A percentile compares a stretch with the other conserved stretches of the same genome.
These are phyloP conservation scores for Poecilus cupreus DNA, from an alignment of 2,888 invertebrate genomes.

Conservation along the genomic window DNA sequence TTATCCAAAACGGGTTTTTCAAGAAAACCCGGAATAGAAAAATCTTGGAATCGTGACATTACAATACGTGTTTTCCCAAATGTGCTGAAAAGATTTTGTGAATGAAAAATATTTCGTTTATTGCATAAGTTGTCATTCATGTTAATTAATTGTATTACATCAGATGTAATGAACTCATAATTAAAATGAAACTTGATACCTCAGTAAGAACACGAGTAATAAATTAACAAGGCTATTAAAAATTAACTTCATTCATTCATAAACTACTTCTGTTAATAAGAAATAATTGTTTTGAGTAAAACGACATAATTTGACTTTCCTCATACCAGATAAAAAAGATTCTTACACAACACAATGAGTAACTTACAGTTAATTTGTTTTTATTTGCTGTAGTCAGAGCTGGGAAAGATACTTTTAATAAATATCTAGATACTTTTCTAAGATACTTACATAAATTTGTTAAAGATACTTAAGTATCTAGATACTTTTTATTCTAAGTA, in stretches of 20 bases:
- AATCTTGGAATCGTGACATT: neutral
- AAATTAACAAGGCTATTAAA: neutral
- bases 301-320: neutral
- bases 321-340: neutral
- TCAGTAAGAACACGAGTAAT: neutral
- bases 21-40: neutral
- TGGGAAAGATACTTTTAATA: too few species aligned
- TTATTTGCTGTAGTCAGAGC: too few species aligned
- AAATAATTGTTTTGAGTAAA: constrained; percentile 12
- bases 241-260: constrained; percentile 26
- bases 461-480: too few species aligned
- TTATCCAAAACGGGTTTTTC: neutral
- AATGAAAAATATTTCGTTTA: neutral
- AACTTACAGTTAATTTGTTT: too few species aligned
- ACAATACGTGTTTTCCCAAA: neutral
- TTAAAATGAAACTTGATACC: constrained; percentile 2
- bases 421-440: too few species aligned
- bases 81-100: too few species aligned
- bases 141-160: neutral
- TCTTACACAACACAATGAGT: too few species aligned
- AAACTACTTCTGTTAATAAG: neutral
- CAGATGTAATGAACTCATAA: neutral
- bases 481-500: too few species aligned
- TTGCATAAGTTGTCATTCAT: neutral
- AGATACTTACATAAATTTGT: too few species aligned